These are phyloP conservation scores for Syngnathus acus DNA, from an alignment of 2,797 vertebrate species.

Conservation along the genomic window DNA sequence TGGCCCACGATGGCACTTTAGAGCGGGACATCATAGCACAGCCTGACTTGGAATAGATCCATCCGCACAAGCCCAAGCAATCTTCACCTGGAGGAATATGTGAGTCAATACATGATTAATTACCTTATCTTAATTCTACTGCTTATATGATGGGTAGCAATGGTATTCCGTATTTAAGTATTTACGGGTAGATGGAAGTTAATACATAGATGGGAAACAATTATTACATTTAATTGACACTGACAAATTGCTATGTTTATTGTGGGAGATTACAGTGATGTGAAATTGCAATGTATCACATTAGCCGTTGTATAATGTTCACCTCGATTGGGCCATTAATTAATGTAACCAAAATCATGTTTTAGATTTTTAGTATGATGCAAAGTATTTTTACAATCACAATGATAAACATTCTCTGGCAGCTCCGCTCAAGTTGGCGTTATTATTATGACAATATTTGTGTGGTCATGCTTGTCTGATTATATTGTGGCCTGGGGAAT, in stretches of 20 bases:
- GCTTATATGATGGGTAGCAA: neutral
- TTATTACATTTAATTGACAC: neutral
- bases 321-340: neutral
- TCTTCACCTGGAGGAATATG: slow-evolving; percentile 61
- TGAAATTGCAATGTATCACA: neutral
- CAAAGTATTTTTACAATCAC: neutral
- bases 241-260: neutral
- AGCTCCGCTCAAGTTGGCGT: too few species aligned
- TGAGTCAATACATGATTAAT: slow-evolving; percentile 44
- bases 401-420: neutral
- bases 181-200: neutral
- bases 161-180: neutral
- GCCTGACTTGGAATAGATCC: slow-evolving; percentile 41
- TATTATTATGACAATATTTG: neutral
- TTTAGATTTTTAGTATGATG: neutral
- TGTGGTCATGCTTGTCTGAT: neutral
- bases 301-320: neutral
- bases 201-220: neutral
- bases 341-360: neutral
- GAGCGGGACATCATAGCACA: slow-evolving; percentile 55
- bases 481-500: neutral
- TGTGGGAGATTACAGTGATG: neutral
- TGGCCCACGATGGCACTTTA: slow-evolving; percentile 60
- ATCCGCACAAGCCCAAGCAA: slow-evolving; percentile 30
- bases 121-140: neutral